Conservation (phyloP, 2,113 vertebrate species). For the Pelvicachromis taeniatus region DNA sequence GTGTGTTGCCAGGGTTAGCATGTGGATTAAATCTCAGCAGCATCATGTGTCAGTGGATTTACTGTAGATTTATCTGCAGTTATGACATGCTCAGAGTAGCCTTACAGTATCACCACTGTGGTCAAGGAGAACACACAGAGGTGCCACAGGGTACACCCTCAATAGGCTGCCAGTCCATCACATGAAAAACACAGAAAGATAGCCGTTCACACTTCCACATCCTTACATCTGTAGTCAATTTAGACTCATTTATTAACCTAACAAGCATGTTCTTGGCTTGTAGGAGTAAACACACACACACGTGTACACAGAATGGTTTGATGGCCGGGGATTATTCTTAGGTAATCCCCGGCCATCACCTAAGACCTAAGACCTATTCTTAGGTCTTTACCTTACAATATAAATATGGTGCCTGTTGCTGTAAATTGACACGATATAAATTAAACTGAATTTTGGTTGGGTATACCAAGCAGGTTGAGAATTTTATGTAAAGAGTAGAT, state of each 20-base stretch:
- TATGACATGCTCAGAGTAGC: neutral
- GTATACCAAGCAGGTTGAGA: too few relatives aligned
- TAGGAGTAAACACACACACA: neutral
- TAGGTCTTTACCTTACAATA: too few relatives aligned
- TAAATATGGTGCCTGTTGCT: too few relatives aligned
- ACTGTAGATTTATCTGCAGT: neutral
- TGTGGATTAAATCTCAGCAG: neutral
- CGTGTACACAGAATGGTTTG: too few relatives aligned
- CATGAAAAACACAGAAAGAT: neutral
- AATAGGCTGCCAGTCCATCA: too few relatives aligned
- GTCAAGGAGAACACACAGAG: neutral
- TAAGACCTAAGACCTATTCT: too few relatives aligned
- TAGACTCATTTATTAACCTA: neutral
- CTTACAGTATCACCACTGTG: neutral
- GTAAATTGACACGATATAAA: too few relatives aligned
- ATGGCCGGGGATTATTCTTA: too few relatives aligned
- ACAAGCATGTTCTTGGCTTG: neutral
- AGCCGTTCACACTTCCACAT: neutral
- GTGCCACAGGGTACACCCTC: neutral
- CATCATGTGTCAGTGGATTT: neutral
- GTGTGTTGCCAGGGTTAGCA: neutral
- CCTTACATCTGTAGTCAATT: neutral
- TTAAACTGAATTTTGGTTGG: too few relatives aligned
- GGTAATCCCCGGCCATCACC: too few relatives aligned
- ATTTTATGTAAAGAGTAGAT: too few relatives aligned